Percentiles rank a stretch among this genome's conserved stretches.
phyloP scores from a whole-genome alignment of 2,113 vertebrate genomes.

The Cardinalis cardinalis region DNA sequence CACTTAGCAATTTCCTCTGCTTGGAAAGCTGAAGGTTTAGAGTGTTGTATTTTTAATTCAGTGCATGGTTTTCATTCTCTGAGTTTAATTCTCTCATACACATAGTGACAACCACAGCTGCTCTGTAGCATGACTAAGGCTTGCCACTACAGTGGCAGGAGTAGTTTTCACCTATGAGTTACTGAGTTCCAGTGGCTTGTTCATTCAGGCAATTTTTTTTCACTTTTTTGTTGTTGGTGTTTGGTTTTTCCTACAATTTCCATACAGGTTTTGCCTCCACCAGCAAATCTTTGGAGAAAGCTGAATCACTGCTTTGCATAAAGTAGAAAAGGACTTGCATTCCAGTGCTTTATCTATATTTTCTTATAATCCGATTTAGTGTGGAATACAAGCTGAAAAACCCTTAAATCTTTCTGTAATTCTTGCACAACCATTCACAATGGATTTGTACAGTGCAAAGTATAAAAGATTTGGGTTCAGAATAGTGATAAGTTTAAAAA shows the following conservation, averaged over 20 bases:
- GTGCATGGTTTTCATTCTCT: not conserved
- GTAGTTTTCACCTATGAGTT: not conserved
- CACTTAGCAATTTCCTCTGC: not conserved
- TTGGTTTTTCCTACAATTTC: not conserved
- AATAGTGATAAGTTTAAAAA: not conserved
- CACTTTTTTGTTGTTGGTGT: not conserved
- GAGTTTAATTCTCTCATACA: not conserved
- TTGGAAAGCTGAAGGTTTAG: not conserved
- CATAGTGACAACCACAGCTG: not conserved
- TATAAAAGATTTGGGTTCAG: not conserved
- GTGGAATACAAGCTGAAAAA: conserved; percentile 23
- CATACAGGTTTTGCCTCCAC: not conserved
- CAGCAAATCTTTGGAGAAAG: conserved; percentile 2
- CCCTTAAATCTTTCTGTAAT: conserved; percentile 27
- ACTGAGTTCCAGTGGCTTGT: not conserved
- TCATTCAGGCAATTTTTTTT: not conserved
- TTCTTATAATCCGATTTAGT: conserved; percentile 40
- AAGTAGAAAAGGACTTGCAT: not conserved
- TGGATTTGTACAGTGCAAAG: not conserved
- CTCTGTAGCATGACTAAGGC: not conserved
- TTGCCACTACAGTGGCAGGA: not conserved
- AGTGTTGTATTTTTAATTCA: not conserved
- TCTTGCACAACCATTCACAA: conserved; percentile 30
- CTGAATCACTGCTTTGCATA: conserved; percentile 15
- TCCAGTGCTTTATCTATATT: conserved; percentile 36